Conservation (phyloP, 2,888 invertebrate genomes). For the Actias luna region DNA sequence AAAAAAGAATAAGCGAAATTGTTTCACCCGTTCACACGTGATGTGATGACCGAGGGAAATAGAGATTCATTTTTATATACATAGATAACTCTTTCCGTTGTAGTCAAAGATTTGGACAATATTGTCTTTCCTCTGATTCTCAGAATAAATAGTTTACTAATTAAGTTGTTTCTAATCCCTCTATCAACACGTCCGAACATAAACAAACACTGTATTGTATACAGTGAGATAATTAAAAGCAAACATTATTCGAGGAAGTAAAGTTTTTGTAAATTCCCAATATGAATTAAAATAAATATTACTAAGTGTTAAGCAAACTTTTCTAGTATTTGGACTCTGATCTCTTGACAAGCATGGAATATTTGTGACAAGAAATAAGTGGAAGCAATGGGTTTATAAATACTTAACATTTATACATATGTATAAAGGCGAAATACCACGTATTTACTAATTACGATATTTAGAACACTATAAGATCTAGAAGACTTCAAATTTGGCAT, state of each 20-base stretch:
- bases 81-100: too few relatives aligned
- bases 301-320: not conserved
- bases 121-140: not conserved
- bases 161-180: not conserved
- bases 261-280: not conserved
- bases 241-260: not conserved
- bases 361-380: not conserved
- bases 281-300: not conserved
- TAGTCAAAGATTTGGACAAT: not conserved
- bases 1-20: too few relatives aligned
- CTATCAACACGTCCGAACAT: constrained; percentile 1
- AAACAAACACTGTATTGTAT: not conserved
- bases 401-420: too few relatives aligned
- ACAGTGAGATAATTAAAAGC: not conserved
- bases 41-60: too few relatives aligned
- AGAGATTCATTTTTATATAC: not conserved
- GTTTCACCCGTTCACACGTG: too few relatives aligned
- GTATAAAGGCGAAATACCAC: too few relatives aligned
- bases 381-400: not conserved
- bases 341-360: not conserved
- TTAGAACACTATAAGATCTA: too few relatives aligned
- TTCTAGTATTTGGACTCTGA: not conserved
- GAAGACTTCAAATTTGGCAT: too few relatives aligned
- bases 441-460: too few relatives aligned
- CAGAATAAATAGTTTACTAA: not conserved